These are phyloP conservation scores for Caligus rogercresseyi DNA, from an alignment of 1,140 invertebrate species.

Conservation along the genomic window DNA sequence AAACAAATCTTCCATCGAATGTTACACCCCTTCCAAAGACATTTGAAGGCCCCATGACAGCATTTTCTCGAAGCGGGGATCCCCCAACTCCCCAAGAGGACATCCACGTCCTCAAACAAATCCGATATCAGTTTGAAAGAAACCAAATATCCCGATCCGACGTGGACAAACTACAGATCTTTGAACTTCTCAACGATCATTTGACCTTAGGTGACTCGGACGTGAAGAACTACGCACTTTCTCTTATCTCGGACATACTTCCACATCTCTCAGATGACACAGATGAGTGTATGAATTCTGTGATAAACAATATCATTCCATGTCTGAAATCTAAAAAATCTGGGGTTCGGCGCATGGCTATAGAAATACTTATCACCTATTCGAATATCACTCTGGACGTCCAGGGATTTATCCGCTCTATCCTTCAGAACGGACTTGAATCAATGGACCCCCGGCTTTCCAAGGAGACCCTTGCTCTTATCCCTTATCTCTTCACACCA, in stretches of 20 bases:
- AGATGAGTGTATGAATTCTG: constrained; percentile 10
- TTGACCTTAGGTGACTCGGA: neutral
- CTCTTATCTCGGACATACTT: constrained; percentile 1
- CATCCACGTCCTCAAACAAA: neutral
- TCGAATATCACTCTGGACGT: constrained; percentile 3
- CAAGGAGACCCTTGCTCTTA: constrained; percentile 6
- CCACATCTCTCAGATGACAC: constrained; percentile 6
- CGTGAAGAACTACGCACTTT: neutral
- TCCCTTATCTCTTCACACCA: constrained; percentile 8
- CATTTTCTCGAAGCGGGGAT: neutral
- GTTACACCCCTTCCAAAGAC: neutral
- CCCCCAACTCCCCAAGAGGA: neutral
- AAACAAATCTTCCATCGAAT: neutral
- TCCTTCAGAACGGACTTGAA: constrained; percentile 10
- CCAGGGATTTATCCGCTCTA: neutral
- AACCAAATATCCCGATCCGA: constrained; percentile 1
- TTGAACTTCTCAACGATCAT: neutral
- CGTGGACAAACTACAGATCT: constrained; percentile 2
- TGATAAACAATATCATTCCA: neutral
- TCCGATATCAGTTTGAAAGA: constrained; percentile 6
- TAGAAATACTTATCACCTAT: neutral
- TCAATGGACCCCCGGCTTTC: neutral
- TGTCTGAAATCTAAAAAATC: neutral
- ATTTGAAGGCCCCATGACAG: neutral
- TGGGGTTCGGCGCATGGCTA: neutral